A percentile compares a stretch with the other conserved stretches of the same genome.
Conservation (phyloP, 1,140 invertebrate species). For the Drosophila repleta region DNA sequence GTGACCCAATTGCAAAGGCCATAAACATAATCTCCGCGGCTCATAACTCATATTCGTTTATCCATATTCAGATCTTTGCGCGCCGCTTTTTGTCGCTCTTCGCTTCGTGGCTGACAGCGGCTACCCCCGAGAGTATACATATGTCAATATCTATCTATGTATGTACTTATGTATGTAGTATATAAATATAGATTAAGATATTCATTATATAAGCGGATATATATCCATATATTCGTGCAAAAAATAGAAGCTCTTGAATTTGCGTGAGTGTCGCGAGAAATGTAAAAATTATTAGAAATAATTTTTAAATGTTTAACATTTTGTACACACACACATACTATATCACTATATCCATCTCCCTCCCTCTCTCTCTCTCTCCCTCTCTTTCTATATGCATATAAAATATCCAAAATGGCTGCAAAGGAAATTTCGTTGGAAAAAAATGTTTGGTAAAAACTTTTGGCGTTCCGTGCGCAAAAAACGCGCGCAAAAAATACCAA, state of each 20-base stretch:
- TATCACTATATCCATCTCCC: neutral
- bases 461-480: constrained; percentile 75
- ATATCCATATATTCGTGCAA: neutral
- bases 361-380: constrained; percentile 11
- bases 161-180: constrained; percentile 14
- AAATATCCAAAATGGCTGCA: constrained; percentile 57
- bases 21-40: constrained; percentile 30
- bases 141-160: constrained; percentile 6
- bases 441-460: constrained; percentile 47
- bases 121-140: constrained; percentile 10
- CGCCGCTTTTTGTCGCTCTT: constrained; percentile 2
- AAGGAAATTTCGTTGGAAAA: constrained; percentile 63
- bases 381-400: constrained; percentile 36
- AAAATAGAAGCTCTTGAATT: constrained; percentile 40
- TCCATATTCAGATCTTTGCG: constrained; percentile 11
- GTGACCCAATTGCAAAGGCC: constrained; percentile 16
- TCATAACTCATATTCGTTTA: constrained; percentile 25
- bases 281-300: constrained; percentile 73
- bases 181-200: constrained; percentile 29
- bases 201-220: constrained; percentile 22
- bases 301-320: constrained; percentile 79
- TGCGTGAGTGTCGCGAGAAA: constrained; percentile 57
- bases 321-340: constrained; percentile 34
- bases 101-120: constrained; percentile 7
- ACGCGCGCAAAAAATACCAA: constrained; percentile 49